A percentile compares a stretch with the other conserved stretches of the same genome.
Evolutionary conservation across 2,888 invertebrate species (phyloP).

Genomic region (Schizaphis graminum): DNA sequence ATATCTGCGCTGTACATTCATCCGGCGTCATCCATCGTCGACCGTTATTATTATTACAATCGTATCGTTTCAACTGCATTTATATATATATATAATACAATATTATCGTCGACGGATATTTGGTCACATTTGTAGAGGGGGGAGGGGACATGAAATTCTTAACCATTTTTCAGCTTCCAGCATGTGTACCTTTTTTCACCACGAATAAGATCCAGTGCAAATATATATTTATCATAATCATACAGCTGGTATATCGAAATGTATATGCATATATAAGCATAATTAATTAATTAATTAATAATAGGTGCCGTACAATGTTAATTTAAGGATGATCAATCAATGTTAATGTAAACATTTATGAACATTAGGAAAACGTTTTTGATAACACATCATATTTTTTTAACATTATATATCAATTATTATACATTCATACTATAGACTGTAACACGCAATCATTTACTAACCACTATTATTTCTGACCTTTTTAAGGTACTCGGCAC

Average conservation of each 20-base stretch:
- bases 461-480: not conserved
- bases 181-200: not conserved
- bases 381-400: not conserved
- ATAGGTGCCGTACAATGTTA: not conserved
- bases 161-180: not conserved
- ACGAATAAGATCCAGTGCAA: not conserved
- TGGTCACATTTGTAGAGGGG: not conserved
- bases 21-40: not conserved
- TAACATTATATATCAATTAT: not conserved
- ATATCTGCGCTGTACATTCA: not conserved
- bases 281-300: not conserved
- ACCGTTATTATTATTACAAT: constrained; percentile 16
- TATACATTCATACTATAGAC: not conserved
- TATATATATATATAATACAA: not conserved
- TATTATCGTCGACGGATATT: not conserved
- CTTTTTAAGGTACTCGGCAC: not conserved
- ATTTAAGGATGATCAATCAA: not conserved
- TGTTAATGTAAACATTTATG: not conserved
- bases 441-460: not conserved
- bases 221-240: not conserved
- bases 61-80: not conserved
- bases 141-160: not conserved
- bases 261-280: not conserved
- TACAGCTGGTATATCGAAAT: not conserved
- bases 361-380: not conserved